Evolutionary conservation across 1,140 invertebrate species (phyloP).

Genomic region (Monochamus saltuarius): DNA sequence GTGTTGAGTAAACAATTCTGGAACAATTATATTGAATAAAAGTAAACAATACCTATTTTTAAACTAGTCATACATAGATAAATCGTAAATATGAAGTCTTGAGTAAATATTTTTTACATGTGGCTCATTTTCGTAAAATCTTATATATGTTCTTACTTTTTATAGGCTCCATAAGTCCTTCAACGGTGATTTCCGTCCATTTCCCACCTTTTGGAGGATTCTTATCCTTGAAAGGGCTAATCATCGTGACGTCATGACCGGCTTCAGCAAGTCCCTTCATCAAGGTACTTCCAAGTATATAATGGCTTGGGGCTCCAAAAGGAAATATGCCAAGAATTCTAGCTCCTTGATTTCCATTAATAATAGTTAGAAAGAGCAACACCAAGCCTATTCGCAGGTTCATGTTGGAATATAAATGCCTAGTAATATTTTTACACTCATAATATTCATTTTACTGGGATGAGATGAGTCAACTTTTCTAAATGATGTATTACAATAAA

Average conservation of each 20-base stretch:
- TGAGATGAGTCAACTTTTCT: not conserved
- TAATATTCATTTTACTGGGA: not conserved
- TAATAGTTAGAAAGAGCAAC: not conserved
- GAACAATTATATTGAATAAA: too few species aligned
- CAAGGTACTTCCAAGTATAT: constrained; percentile 39
- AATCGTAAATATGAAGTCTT: too few species aligned
- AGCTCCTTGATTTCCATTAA: constrained; percentile 13
- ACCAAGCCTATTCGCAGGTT: not conserved
- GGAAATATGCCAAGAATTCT: constrained; percentile 38
- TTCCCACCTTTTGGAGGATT: constrained; percentile 20
- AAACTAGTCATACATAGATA: too few species aligned
- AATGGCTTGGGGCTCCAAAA: constrained; percentile 29
- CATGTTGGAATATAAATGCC: not conserved
- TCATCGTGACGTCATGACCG: constrained; percentile 55
- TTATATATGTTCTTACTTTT: not conserved
- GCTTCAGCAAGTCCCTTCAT: constrained; percentile 48
- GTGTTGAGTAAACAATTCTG: too few species aligned
- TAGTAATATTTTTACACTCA: too few species aligned
- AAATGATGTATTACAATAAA: not conserved
- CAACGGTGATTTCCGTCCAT: constrained; percentile 51
- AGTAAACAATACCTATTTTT: too few species aligned
- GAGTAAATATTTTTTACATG: not conserved
- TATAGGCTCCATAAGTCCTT: not conserved
- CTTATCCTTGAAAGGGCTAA: constrained; percentile 50
- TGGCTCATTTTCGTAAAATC: not conserved